Conservation (phyloP, 2,113 vertebrate species). For the Taurulus bubalis region DNA sequence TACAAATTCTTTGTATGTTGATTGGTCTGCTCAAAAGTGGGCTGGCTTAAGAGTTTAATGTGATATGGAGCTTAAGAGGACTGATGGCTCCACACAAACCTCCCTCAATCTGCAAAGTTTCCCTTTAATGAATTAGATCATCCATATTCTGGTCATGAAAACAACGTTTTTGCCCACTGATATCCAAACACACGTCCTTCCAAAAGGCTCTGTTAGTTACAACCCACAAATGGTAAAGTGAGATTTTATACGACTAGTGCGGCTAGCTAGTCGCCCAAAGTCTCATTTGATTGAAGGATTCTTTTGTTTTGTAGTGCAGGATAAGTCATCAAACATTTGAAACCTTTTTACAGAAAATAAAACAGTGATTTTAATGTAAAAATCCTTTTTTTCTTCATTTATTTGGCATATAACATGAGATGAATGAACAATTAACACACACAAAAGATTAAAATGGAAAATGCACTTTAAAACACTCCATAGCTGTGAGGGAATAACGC, state of each 20-base stretch:
- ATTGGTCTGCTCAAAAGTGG: background rate
- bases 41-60: background rate
- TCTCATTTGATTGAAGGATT: background rate
- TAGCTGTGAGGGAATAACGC: background rate
- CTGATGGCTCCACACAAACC: background rate
- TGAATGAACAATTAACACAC: too few relatives aligned
- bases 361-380: background rate
- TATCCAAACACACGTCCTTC: background rate
- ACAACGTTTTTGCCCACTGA: background rate
- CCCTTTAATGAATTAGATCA: background rate
- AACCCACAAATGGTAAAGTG: background rate
- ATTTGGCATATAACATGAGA: too few relatives aligned
- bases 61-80: background rate
- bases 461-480: too few relatives aligned
- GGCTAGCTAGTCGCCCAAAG: background rate
- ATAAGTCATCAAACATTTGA: background rate
- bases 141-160: background rate
- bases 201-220: background rate
- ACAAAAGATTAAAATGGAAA: too few relatives aligned
- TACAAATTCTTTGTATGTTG: background rate
- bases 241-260: background rate
- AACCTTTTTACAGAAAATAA: background rate
- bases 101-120: background rate
- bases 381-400: background rate
- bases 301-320: background rate